Evolutionary conservation across 1,140 invertebrate species (phyloP).

Genomic region (Muscidifurax raptorellus): DNA sequence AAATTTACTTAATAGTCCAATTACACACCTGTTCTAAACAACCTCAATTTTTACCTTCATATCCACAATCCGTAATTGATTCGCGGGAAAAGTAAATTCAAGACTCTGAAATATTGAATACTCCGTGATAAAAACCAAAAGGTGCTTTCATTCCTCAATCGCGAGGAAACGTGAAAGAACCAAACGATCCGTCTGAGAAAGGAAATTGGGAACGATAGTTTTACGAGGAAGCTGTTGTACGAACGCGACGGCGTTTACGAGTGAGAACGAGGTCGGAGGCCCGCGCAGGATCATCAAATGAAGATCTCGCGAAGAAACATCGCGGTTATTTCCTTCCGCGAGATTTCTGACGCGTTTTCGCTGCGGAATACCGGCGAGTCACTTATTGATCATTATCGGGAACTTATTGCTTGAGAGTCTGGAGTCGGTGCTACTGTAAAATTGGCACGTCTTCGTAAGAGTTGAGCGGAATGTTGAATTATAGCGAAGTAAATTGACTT

Average conservation of each 20-base stretch:
- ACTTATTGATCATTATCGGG: not conserved
- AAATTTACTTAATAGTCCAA: no score
- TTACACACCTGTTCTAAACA: no score
- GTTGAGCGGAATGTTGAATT: not conserved
- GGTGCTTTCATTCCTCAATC: not conserved
- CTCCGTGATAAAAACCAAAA: not conserved
- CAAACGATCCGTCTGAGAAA: constrained; percentile 10
- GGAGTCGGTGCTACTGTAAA: not conserved
- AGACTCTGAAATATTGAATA: not conserved
- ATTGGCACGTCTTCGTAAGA: no score
- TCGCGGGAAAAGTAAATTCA: not conserved
- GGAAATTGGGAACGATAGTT: constrained; percentile 34
- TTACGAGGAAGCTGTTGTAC: constrained; percentile 1
- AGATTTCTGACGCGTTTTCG: not conserved
- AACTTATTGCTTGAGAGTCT: not conserved
- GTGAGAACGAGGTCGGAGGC: constrained; percentile 27
- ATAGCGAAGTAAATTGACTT: not conserved
- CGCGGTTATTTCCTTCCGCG: not conserved
- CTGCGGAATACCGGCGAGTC: not conserved
- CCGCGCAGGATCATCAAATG: not conserved
- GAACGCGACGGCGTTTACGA: not conserved
- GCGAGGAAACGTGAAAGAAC: not conserved
- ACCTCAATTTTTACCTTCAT: not conserved
- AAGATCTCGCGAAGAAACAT: not conserved
- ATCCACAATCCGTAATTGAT: not conserved